Evolutionary conservation across 2,888 invertebrate genomes (phyloP).

Genomic region (Drosophila anomalata): DNA sequence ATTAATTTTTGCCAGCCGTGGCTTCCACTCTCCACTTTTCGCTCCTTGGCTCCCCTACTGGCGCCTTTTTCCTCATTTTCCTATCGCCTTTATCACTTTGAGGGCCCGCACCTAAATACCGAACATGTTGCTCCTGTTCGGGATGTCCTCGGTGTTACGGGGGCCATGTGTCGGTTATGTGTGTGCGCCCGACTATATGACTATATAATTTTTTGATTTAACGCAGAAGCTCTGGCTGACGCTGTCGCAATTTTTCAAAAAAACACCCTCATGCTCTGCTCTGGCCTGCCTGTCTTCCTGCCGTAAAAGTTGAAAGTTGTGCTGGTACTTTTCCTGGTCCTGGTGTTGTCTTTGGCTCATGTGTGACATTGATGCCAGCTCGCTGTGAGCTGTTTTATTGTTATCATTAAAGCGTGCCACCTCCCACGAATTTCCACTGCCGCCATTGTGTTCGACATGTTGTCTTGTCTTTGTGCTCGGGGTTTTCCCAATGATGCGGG

Average conservation of each 20-base stretch:
- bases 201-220: conserved; percentile 79
- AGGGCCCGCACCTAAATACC: conserved; percentile 52
- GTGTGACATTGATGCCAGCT: conserved; percentile 72
- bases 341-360: conserved; percentile 1
- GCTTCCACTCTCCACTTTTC: conserved; percentile 13
- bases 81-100: conserved; percentile 62
- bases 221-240: conserved; percentile 58
- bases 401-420: conserved; percentile 77
- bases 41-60: background rate
- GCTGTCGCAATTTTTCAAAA: conserved; percentile 72
- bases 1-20: conserved; percentile 75
- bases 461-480: conserved; percentile 45
- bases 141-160: background rate
- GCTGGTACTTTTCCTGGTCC: conserved; percentile 33
- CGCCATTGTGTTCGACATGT: conserved; percentile 40
- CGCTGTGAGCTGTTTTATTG: conserved; percentile 73
- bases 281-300: conserved; percentile 23
- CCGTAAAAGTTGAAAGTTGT: conserved; percentile 61
- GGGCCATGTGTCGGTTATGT: conserved; percentile 33
- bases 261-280: conserved; percentile 44
- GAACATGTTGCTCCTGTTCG: conserved; percentile 67
- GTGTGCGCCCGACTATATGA: conserved; percentile 70
- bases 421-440: conserved; percentile 44
- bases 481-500: conserved; percentile 32
- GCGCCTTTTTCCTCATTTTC: conserved; percentile 21